Percentiles rank a stretch among this genome's conserved stretches.
Conservation (phyloP, 2,797 vertebrate genomes). For the Phoeniculus purpureus region DNA sequence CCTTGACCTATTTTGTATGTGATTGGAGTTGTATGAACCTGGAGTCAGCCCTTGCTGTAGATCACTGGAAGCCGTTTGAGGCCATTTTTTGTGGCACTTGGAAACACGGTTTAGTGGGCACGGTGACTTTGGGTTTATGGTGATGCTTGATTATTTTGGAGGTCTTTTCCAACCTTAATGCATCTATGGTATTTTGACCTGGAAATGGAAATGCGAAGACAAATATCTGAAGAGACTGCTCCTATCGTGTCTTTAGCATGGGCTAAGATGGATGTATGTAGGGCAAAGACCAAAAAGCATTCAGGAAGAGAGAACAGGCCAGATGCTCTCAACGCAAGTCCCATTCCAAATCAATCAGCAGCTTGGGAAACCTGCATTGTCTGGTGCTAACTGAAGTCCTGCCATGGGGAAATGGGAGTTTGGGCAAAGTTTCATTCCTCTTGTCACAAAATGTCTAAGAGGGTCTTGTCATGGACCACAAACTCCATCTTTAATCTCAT, state of each 20-base stretch:
- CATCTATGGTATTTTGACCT: no score
- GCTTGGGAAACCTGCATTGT: not conserved
- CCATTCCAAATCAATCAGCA: not conserved
- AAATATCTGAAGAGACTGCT: not conserved
- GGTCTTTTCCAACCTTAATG: no score
- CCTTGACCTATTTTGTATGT: not conserved
- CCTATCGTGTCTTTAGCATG: not conserved
- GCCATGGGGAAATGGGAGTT: rapidly evolving
- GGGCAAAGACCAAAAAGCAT: not conserved
- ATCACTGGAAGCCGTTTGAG: not conserved
- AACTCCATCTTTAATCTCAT: not conserved
- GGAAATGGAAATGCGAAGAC: not conserved
- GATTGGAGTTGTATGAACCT: rapidly evolving
- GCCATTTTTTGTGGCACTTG: no score
- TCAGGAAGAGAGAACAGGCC: not conserved
- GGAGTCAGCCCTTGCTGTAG: not conserved
- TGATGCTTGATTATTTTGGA: no score
- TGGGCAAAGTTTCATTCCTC: not conserved
- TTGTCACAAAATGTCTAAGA: not conserved
- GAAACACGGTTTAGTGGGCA: no score
- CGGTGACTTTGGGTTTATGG: no score
- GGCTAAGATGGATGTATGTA: not conserved
- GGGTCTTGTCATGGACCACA: not conserved
- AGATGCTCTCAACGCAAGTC: not conserved
- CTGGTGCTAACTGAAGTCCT: not conserved